Evolutionary conservation across 2,797 vertebrate genomes (phyloP), one percentile per base, ranked within the genome.

Genomic region (Carduelis carduelis): DNA sequence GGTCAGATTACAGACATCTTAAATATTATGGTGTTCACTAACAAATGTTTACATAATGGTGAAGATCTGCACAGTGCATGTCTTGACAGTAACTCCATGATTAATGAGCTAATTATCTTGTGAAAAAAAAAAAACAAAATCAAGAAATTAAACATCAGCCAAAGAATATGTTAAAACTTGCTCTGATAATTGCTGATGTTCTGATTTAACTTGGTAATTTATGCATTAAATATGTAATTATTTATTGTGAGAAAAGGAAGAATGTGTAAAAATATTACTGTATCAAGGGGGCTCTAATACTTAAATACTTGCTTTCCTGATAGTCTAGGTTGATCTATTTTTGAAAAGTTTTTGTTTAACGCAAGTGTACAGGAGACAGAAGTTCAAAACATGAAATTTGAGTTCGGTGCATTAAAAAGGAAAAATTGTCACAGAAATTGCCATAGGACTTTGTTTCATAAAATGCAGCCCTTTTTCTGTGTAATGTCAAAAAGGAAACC

Each of bases 121-220:
- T 86, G 93, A 96, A 93, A 59, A 60, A 95, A 97, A 95, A 93
- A 50, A 96, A 97, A 94, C 30, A 87, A 91, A 91, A 93, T 88
- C 90, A 97, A 93, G 68, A 80, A 92, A 96, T 93, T 91, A 95
- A 94, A 87, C 22, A 83, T 60, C 47, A 79, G 63, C 35, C 35
- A 90, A 66, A 81, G 69, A 66, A 66, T 47, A 72, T 69, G 41
- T 52, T 77, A 71, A 84, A 69, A 65, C 30, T 47, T 41, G 8
- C 50, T 81, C n/a, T 76, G 90, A 71, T 39, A 44, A 43, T 44
- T 52, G 34, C 53, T 87, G 83, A 77, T 61, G 35, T 75, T 90
- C 76, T 46, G 22, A 72, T 34, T 65, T 53, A 89, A 12, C 5
- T 7, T 17, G 20, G 17, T 18, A 19, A 16, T 56, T 76, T 34